Conservation (phyloP, 2,113 vertebrate species). For the Vimba vimba region DNA sequence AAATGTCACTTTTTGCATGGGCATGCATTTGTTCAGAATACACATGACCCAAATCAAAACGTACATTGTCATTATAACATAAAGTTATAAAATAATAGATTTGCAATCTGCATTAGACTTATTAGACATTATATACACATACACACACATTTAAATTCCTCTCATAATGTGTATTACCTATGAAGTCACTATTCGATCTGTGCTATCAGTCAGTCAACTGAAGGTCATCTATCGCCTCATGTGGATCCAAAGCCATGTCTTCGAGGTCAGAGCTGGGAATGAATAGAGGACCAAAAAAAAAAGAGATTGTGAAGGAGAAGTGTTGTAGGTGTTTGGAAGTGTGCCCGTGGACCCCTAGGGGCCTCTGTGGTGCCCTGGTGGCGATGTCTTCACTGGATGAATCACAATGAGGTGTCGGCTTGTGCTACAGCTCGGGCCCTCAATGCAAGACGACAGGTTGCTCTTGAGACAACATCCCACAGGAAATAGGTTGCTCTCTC, state of each 20-base stretch:
- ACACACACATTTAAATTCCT: neutral
- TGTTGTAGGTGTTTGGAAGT: constrained; percentile 25
- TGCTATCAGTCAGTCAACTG: neutral
- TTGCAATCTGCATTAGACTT: neutral
- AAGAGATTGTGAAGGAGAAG: constrained; percentile 30
- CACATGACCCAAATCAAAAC: neutral
- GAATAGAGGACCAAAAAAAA: neutral
- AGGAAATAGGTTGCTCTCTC: constrained; percentile 38
- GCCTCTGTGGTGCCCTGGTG: constrained; percentile 36
- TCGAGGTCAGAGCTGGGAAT: neutral
- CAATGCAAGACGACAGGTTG: constrained; percentile 70
- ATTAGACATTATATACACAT: neutral
- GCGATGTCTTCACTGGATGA: constrained; percentile 53
- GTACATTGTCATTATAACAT: neutral
- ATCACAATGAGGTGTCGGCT: constrained; percentile 66
- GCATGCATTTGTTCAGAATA: neutral
- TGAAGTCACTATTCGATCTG: neutral
- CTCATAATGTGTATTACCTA: neutral
- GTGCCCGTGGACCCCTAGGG: constrained; percentile 35
- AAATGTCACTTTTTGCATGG: too few relatives aligned
- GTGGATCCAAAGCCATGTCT: constrained; percentile 3
- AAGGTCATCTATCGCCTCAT: constrained; percentile 15
- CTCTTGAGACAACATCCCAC: constrained; percentile 64
- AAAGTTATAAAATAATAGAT: neutral
- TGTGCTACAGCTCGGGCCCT: constrained; percentile 61